Evolutionary conservation across 2,113 vertebrate species (phyloP).

Genomic region (Pteropus alecto): DNA sequence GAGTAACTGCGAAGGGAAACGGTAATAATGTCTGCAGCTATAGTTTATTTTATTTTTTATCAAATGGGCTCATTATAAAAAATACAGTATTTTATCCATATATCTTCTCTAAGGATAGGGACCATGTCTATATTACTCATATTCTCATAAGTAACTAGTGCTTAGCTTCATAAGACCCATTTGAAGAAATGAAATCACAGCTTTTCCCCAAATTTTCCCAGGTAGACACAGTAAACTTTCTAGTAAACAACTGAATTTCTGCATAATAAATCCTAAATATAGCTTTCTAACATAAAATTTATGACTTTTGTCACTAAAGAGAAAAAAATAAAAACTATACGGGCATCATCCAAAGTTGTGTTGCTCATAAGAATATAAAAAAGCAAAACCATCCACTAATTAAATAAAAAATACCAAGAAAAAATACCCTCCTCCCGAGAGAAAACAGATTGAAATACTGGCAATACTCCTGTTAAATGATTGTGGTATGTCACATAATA

Average conservation of each 20-base stretch:
- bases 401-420: slow-evolving; percentile 17
- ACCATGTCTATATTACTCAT: background rate
- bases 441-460: slow-evolving; percentile 32
- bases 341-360: background rate
- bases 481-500: background rate
- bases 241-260: background rate
- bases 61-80: background rate
- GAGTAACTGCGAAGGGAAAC: background rate
- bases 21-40: background rate
- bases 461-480: slow-evolving; percentile 11
- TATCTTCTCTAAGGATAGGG: background rate
- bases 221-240: background rate
- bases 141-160: background rate
- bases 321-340: background rate
- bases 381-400: slow-evolving; percentile 18
- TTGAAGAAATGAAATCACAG: background rate
- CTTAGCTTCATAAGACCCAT: background rate
- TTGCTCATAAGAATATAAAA: background rate
- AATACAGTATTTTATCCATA: background rate
- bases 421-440: slow-evolving; percentile 10
- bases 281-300: background rate
- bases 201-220: background rate
- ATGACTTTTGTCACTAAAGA: background rate
- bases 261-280: slow-evolving; percentile 16
- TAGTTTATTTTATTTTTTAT: background rate